Conservation (phyloP, 2,113 vertebrate species). For the Condylura cristata region DNA sequence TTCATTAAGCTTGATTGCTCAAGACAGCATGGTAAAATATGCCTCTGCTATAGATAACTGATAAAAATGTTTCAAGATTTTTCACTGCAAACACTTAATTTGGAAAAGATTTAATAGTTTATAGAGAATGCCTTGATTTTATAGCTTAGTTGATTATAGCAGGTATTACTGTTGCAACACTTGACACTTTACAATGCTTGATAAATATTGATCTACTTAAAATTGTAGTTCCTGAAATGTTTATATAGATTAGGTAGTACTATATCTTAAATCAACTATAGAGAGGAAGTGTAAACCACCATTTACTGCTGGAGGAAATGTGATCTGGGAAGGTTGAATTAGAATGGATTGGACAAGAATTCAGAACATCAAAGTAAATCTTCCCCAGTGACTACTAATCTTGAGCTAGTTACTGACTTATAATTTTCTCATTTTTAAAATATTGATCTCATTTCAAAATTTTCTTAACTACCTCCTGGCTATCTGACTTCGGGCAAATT, state of each 20-base stretch:
- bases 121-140: not conserved
- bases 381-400: not conserved
- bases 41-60: not conserved
- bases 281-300: not conserved
- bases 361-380: not conserved
- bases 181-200: not conserved
- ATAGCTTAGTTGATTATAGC: not conserved
- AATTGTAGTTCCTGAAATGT: slow-evolving; percentile 47
- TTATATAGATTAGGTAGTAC: not conserved
- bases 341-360: not conserved
- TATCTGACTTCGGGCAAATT: not conserved
- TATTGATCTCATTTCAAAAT: not conserved
- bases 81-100: not conserved
- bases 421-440: not conserved
- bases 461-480: not conserved
- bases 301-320: not conserved
- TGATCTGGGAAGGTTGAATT: not conserved
- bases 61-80: not conserved
- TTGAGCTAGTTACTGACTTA: not conserved
- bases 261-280: not conserved
- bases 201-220: slow-evolving; percentile 44
- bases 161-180: not conserved
- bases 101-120: not conserved
- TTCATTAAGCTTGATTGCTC: not conserved
- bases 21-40: not conserved